A percentile compares a stretch with the other conserved stretches of the same genome.
These are phyloP conservation scores for Tinea trinotella DNA, from an alignment of 2,888 invertebrate genomes.

Conservation along the genomic window DNA sequence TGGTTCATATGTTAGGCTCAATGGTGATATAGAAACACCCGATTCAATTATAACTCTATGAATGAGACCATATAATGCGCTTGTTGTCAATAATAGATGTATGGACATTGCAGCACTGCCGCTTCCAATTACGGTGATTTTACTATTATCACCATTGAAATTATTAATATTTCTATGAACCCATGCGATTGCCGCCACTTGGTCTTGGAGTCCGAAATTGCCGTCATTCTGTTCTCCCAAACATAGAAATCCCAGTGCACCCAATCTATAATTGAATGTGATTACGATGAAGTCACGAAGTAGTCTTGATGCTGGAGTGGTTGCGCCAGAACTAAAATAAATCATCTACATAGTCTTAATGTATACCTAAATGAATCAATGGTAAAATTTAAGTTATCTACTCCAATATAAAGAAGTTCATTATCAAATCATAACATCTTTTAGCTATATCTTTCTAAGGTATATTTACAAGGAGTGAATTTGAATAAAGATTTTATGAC, in stretches of 20 bases:
- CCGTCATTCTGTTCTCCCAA: constrained; percentile 44
- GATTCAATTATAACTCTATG: constrained; percentile 53
- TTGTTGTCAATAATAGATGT: constrained; percentile 46
- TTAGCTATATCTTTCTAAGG: no score
- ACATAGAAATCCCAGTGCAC: constrained; percentile 57
- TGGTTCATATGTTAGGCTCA: constrained; percentile 40
- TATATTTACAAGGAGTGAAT: no score
- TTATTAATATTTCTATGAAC: constrained; percentile 47
- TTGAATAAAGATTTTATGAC: no score
- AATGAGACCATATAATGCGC: constrained; percentile 39
- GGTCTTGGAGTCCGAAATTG: constrained; percentile 60
- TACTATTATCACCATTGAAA: constrained; percentile 51
- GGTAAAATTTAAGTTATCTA: no score
- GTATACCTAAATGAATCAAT: no score
- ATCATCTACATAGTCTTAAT: no score
- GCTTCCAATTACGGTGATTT: constrained; percentile 50
- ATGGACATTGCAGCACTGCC: constrained; percentile 50
- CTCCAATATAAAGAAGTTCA: not conserved
- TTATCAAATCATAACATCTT: not conserved
- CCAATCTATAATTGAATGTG: constrained; percentile 55
- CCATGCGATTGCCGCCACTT: constrained; percentile 57
- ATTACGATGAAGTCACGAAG: constrained; percentile 41
- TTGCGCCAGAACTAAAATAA: constrained; percentile 26
- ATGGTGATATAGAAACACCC: constrained; percentile 49
- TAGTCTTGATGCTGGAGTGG: constrained; percentile 29